Base-by-base conservation (phyloP, 2,113 vertebrate species). In the Sinocyclocheilus rhinocerous region DNA sequence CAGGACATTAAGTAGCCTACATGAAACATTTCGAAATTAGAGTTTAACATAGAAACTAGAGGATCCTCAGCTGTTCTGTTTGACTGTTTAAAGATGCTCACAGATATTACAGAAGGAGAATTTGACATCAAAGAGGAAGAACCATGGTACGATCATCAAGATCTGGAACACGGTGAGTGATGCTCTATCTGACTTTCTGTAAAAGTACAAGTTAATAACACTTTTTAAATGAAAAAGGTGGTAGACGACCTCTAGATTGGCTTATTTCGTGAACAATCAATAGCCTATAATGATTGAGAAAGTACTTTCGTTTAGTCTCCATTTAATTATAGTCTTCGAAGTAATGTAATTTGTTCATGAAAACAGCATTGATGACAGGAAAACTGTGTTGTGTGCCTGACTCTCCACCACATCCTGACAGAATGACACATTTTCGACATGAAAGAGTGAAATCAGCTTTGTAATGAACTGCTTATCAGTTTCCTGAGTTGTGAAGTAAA, bases 111-210 rank as follows among this genome's bases (percentile, higher is more conserved):
- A 6, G 91, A 95, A 80, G 94, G 93, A 72, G 95, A 95, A 87
- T 95, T 95, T 85, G 94, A 96, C 65, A 89, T 95, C 20, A 95
- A 94, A 89, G 94, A 94, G 63, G 94, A 95, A 73, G 94, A 94
- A 79, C 92, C 92, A 63, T 95, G 94, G 94, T 95, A 92, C 84
- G 93, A 95, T 86, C 93, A 94, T 87, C 93, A 92, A 69, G 94
- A 95, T 91, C 94, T 95, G 75, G 93, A 95, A 83, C 92, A 93
- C 86, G 94, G 94, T 95, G 93, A 89, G 82, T 22, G 0, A 63
- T 42, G 63, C 33, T 55, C 20, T 59, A 55, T 75, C 29, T 55
- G 8, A 20, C 13, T 2, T n/a, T n/a, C 10, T 75, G 22, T 1
- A 12, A 13, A 75, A 13, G 20, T 45, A 11, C 5, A 76, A 3